Conservation (phyloP, 2,113 vertebrate species). For the Pan paniscus region DNA sequence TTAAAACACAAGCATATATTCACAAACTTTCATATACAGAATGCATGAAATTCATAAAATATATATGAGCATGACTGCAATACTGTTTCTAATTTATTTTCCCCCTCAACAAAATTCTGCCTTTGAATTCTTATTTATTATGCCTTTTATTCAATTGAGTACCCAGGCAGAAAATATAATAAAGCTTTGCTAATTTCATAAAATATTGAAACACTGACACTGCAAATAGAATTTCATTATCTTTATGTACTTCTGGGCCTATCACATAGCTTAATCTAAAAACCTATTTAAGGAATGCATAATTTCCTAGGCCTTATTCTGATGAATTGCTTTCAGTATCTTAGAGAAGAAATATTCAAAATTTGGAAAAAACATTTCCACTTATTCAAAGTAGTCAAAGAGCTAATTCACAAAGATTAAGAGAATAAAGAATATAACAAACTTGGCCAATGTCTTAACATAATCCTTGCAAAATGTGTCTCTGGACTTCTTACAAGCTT, state of each 20-base stretch:
- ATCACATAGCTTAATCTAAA: slow-evolving; percentile 83
- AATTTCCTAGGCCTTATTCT: slow-evolving; percentile 45
- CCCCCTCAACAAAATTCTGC: slow-evolving; percentile 81
- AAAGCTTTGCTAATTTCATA: slow-evolving; percentile 86
- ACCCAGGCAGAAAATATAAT: slow-evolving; percentile 82
- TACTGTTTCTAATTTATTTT: slow-evolving; percentile 86
- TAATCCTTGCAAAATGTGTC: neutral
- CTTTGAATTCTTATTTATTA: slow-evolving; percentile 87
- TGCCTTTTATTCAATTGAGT: slow-evolving; percentile 81
- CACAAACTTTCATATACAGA: slow-evolving; percentile 85
- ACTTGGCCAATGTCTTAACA: neutral
- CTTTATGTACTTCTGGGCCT: slow-evolving; percentile 77
- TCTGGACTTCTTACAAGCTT: neutral
- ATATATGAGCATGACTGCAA: slow-evolving; percentile 83
- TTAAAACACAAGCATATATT: slow-evolving; percentile 84
- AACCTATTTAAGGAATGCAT: slow-evolving; percentile 75
- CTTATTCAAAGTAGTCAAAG: slow-evolving; percentile 11
- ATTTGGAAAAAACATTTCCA: slow-evolving; percentile 35
- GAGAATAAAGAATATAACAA: neutral
- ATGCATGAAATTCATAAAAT: slow-evolving; percentile 86
- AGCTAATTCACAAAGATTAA: slow-evolving; percentile 10
- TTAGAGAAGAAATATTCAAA: slow-evolving; percentile 39
- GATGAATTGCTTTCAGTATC: slow-evolving; percentile 34
- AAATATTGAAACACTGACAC: slow-evolving; percentile 84
- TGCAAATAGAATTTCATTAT: slow-evolving; percentile 81